phyloP scores from a whole-genome alignment of 1,140 invertebrate species.

The Procambarus clarkii region DNA sequence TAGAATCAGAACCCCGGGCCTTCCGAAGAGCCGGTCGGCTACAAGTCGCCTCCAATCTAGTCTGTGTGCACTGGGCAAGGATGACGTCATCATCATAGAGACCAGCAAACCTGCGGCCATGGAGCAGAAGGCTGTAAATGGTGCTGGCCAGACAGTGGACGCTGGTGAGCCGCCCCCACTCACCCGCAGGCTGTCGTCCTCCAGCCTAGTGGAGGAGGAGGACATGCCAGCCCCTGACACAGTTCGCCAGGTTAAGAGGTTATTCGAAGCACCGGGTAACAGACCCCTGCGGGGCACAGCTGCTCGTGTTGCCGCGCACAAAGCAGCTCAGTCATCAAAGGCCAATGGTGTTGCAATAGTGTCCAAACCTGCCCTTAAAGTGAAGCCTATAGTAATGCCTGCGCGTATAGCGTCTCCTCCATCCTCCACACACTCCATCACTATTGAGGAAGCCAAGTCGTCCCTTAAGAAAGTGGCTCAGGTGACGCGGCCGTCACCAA shows the following conservation, averaged over 20 bases:
- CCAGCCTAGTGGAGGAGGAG: constrained; percentile 82
- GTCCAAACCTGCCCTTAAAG: constrained; percentile 53
- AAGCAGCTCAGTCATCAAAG: constrained; percentile 54
- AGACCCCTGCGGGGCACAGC: constrained; percentile 49
- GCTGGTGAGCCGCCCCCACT: constrained; percentile 72
- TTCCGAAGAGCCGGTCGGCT: constrained; percentile 57
- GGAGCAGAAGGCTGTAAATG: constrained; percentile 45
- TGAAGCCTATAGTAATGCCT: constrained; percentile 38
- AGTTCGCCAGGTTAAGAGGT: constrained; percentile 87
- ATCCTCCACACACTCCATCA: constrained; percentile 24
- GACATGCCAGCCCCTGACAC: constrained; percentile 90
- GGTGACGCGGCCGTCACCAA: constrained; percentile 36
- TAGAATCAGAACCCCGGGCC: constrained; percentile 20
- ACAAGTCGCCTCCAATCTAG: constrained; percentile 61
- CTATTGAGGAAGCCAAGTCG: constrained; percentile 53
- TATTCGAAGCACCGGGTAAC: constrained; percentile 82
- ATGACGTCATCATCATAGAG: constrained; percentile 77
- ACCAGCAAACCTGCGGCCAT: constrained; percentile 69
- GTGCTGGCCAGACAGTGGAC: constrained; percentile 46
- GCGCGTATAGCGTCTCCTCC: constrained; percentile 41
- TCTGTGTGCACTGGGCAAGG: constrained; percentile 74
- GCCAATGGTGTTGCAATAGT: constrained; percentile 43
- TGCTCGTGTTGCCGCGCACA: constrained; percentile 68
- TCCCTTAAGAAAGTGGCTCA: constrained; percentile 52
- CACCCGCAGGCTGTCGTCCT: constrained; percentile 72